A percentile compares a stretch with the other conserved stretches of the same genome.
Evolutionary conservation across 2,113 vertebrate genomes (phyloP).

Genomic region (Pogonocichla stellata): DNA sequence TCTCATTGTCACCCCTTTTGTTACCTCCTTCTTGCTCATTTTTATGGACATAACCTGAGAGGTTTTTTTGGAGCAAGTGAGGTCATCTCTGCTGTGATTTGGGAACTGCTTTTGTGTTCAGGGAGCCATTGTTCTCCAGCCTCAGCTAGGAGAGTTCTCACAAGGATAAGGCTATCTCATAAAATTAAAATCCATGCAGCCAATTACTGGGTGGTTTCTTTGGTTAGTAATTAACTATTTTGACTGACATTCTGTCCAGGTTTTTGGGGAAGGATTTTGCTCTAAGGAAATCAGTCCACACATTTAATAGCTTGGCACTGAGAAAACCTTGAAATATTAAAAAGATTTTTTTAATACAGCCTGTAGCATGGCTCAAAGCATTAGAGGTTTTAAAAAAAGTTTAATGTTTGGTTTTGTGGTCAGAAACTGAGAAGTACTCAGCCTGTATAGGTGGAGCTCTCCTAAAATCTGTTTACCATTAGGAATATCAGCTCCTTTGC

Average conservation of each 20-base stretch:
- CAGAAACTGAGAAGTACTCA: background rate
- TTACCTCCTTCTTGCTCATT: background rate
- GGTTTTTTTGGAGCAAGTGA: background rate
- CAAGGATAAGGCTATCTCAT: slow-evolving; percentile 5
- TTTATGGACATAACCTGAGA: background rate
- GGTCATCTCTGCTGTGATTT: slow-evolving; percentile 14
- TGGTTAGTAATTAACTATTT: slow-evolving; percentile 43
- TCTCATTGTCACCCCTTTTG: background rate
- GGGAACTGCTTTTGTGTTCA: background rate
- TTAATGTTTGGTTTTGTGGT: slow-evolving; percentile 3
- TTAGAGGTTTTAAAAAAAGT: background rate
- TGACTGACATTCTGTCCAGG: slow-evolving; percentile 17
- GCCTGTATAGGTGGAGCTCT: background rate
- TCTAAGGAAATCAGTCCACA: slow-evolving; percentile 2
- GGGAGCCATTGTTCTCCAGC: background rate
- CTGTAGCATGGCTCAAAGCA: background rate
- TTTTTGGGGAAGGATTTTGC: slow-evolving; percentile 17
- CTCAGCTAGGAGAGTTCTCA: slow-evolving; percentile 6
- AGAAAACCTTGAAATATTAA: slow-evolving; percentile 38
- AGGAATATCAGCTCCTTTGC: background rate
- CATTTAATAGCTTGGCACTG: slow-evolving; percentile 27
- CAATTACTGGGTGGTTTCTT: slow-evolving; percentile 6
- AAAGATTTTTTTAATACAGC: background rate
- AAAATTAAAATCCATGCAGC: slow-evolving; percentile 53
- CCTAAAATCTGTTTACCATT: slow-evolving; percentile 8